A percentile compares a stretch with the other conserved stretches of the same genome.
Conservation (phyloP, 53 echinoderm and acorn worm species). For the Arbacia lixula region DNA sequence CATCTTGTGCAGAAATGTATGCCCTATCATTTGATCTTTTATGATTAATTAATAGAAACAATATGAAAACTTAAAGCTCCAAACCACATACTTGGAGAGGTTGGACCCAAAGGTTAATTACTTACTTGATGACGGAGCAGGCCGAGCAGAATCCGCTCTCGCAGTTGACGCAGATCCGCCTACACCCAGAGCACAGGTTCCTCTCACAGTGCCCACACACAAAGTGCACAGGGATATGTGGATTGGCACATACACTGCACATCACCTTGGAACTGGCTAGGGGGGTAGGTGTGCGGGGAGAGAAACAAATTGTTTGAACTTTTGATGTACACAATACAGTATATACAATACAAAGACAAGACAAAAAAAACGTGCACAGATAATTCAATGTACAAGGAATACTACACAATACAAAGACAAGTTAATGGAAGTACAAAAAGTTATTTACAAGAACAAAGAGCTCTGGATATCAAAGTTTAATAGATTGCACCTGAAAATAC, state of each 20-base stretch:
- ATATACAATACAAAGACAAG: no score
- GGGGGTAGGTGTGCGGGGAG: not conserved
- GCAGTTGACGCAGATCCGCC: conserved; percentile 66
- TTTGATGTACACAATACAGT: no score
- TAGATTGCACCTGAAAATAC: no score
- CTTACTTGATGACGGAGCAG: conserved; percentile 83
- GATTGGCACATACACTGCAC: not conserved
- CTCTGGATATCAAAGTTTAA: no score
- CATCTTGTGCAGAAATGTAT: not conserved
- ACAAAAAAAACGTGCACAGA: no score
- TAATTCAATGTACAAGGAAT: no score
- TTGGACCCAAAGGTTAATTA: not conserved
- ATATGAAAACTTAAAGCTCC: no score
- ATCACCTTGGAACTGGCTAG: conserved; percentile 7
- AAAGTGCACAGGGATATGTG: conserved; percentile 28
- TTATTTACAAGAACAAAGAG: no score
- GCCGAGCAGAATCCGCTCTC: conserved; percentile 64
- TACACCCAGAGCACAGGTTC: conserved; percentile 60
- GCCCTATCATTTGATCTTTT: not conserved
- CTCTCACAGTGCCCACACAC: conserved; percentile 47
- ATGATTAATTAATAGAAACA: not conserved
- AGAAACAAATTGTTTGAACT: not conserved
- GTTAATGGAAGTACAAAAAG: no score
- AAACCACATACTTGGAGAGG: no score
- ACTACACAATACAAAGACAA: no score